Conservation (phyloP, 1,140 invertebrate species). For the Sogatella furcifera region DNA sequence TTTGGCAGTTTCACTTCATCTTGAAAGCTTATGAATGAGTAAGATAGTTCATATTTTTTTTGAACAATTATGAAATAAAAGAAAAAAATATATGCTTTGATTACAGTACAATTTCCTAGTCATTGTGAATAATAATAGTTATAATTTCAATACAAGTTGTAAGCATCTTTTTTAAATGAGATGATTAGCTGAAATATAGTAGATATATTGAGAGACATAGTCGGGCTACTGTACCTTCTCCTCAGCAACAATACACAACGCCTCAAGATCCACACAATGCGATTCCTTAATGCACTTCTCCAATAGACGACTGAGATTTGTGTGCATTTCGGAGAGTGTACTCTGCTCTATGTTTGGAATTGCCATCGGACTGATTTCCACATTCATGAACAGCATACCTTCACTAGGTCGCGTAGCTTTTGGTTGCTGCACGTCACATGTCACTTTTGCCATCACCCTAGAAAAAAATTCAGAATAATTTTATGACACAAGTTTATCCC, state of each 20-base stretch:
- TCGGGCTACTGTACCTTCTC: slow-evolving; percentile 58
- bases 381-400: slow-evolving; percentile 75
- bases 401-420: slow-evolving; percentile 77
- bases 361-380: slow-evolving; percentile 76
- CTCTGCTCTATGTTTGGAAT: slow-evolving; percentile 66
- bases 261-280: slow-evolving; percentile 83
- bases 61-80: too few relatives aligned
- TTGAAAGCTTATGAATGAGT: too few relatives aligned
- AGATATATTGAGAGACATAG: slow-evolving; percentile 20
- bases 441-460: slow-evolving; percentile 78
- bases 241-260: slow-evolving; percentile 82
- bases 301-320: slow-evolving; percentile 71
- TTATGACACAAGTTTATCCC: too few relatives aligned
- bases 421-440: slow-evolving; percentile 74
- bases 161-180: too few relatives aligned
- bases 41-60: too few relatives aligned
- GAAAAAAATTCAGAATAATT: slow-evolving; percentile 27
- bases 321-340: slow-evolving; percentile 53
- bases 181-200: too few relatives aligned
- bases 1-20: too few relatives aligned
- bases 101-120: too few relatives aligned
- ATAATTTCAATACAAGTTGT: too few relatives aligned
- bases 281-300: slow-evolving; percentile 85
- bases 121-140: too few relatives aligned
- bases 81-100: too few relatives aligned